Base-by-base conservation (phyloP, 1,140 invertebrate species). In the Nymphalis io region DNA sequence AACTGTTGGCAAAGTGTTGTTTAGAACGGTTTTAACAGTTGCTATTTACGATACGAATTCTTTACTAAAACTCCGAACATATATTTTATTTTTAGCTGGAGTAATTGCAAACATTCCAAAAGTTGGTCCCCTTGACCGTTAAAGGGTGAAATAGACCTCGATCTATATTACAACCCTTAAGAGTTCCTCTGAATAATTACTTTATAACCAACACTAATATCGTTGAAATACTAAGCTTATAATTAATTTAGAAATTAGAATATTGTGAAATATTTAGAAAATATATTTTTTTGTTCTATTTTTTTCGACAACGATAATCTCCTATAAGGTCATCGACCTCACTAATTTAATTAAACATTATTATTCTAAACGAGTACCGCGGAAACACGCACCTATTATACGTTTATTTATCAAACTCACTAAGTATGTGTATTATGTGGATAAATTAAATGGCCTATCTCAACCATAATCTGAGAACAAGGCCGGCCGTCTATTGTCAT, bases 401-500 rank as follows among this genome's bases (percentile, higher is more conserved):
- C 58, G 38, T 68, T 68, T 61, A 68, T 61, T 61, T 68, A 68
- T 68, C 60, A 60, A 68, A 68, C 44, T 48, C 58, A 68, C 58
- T 51, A 65, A 61, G 66, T 61, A 61, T 40, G 51, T 70, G 44
- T 68, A 61, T 68, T 68, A 64, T 60, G 62, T 59, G 15, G 38
- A 66, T 73, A 73, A 73, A 70, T 77, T 75, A 58, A 77, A 74
- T 77, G 39, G 68, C 60, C 70, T 76, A 80, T 80, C 75, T 70
- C 33, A 39, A 57, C 61, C 72, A 68, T 68, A 72, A 88, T 88
- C 84, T 85, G 63, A 72, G 73, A 70, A 76, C 74, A 74, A 79
- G 75, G 77, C 76, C 79, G 77, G 74, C 70, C 62, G 44, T 66
- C 83, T 80, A 88, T 89, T 87, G 84, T 89, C 78, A 80, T 63